A percentile compares a stretch with the other conserved stretches of the same genome.
phyloP scores from a whole-genome alignment of 2,113 vertebrate species.

The Nothoprocta pentlandii region DNA sequence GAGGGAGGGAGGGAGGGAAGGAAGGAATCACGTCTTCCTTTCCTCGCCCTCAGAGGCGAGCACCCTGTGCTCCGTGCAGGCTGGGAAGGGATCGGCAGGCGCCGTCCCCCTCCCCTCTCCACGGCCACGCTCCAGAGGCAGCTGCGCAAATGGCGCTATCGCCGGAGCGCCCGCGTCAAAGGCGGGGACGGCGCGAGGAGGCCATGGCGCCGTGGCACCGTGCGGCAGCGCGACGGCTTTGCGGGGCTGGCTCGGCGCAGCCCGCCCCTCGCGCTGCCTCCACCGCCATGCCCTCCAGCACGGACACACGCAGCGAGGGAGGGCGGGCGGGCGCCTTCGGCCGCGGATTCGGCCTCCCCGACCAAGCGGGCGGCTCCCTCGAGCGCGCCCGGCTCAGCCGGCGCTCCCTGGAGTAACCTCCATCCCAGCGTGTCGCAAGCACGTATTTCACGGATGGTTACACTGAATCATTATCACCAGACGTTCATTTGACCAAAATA shows the following conservation, averaged over 20 bases:
- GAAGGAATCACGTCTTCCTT: background rate
- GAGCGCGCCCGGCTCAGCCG: conserved; percentile 60
- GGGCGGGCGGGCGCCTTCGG: too few relatives aligned
- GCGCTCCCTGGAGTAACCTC: conserved; percentile 72
- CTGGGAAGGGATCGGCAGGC: background rate
- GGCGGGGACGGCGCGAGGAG: background rate
- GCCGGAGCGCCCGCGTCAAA: conserved; percentile 51
- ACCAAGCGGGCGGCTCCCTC: conserved; percentile 61
- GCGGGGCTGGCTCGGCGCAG: conserved; percentile 29
- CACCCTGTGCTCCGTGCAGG: background rate
- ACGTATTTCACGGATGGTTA: conserved; percentile 86
- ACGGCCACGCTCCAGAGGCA: background rate
- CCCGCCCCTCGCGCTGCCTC: conserved; percentile 26
- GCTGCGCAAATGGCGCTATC: conserved; percentile 49
- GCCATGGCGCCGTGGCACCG: conserved; percentile 43
- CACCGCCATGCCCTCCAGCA: conserved; percentile 74
- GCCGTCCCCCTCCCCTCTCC: background rate
- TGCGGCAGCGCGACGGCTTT: background rate
- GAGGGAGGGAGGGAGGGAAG: background rate
- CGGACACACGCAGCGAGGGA: conserved; percentile 44
- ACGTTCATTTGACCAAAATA: conserved; percentile 78
- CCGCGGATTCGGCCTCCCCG: conserved; percentile 53
- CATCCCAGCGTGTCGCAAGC: conserved; percentile 77
- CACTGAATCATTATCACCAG: conserved; percentile 83
- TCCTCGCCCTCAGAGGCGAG: background rate